Evolutionary conservation across 37 sponge, comb jelly and placozoan genomes (phyloP), one percentile per base, ranked within the genome.

Genomic region (Ianthella basta): DNA sequence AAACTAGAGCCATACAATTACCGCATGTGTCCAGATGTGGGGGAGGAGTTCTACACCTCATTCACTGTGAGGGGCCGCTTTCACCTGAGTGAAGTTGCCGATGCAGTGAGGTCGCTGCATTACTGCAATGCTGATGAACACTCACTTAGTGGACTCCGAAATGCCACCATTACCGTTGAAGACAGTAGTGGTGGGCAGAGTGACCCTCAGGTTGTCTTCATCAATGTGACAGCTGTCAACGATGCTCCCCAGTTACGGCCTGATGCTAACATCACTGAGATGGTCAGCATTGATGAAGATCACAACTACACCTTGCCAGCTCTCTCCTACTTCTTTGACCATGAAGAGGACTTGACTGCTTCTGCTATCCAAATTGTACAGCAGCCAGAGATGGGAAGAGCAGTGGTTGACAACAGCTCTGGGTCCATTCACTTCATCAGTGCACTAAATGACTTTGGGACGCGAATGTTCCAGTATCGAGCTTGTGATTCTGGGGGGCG

Each of bases 61-160:
- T 82, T 95, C 15, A 59, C 83, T 64, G 41, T 96, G 13, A 32
- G 6, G 0, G 37, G 80, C 13, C 77, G 37, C 60, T 86, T 92
- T 55, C 55, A 79, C 35, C 79, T 89, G 20, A 0, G 25, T n/a
- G 78, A 89, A 4, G 89, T 92, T 90, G 79, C 56, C 44, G 69
- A 70, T 29, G 88, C 88, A 0, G 36, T 96, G 15, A 70, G 69
- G 24, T 86, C 91, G 12, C 65, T 96, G 39, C 84, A 87, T 20
- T 96, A 96, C 82, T 96, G 97, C 77, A 93, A 96, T 80, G 44
- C 86, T 4, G 97, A 96, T 53, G 80, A 94, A 14, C 64, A 93
- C 72, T 84, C 94, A 4, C 67, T 80, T 12, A 75, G 61, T 55
- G 97, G 92, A 0, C 64, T 68, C 21, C 53, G 97, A 55, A 87